Base-by-base conservation (phyloP, 2,797 vertebrate genomes). In the Eleutherodactylus coqui region DNA sequence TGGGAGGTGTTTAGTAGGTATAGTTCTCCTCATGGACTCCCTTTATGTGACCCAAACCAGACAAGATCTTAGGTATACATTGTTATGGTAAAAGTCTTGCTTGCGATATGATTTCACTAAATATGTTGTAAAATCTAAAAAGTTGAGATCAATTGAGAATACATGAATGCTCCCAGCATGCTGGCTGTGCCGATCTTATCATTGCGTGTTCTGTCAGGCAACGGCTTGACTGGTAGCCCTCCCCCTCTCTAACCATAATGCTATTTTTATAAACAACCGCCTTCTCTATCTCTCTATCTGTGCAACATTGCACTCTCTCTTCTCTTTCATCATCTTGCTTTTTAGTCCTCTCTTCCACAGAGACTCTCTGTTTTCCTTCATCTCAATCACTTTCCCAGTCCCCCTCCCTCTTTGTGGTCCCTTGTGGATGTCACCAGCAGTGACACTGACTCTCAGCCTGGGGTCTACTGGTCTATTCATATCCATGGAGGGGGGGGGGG, bases 401-500 rank as follows among this genome's bases (percentile, higher is more conserved):
- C 62, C 51, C 58, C 64, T 73, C 78, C 53, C 36, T 58, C 55
- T 43, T 62, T 78, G 60, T 79, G 84, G 49, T 86, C 79, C 72
- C 79, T 82, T 82, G 78, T 83, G 85, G 62, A 77, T 83, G 85
- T 87, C 85, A 87, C 85, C 60, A 87, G 73, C 80, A 87, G 62
- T 83, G 85, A 83, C 75, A 78, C 80, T 87, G 60, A 76, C 41
- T 81, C 43, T 78, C 34, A 83, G 85, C 85, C 85, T 72, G 75
- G 24, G 85, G 85, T 83, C 73, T 78, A 45, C 51, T 87, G 51
- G 58, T 87, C 75, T 87, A 79, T 83, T 87, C 73, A 87, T 79
- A 87, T 79, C 80, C 51, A 79, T 53, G 9, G 41, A 38, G 43
- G 38, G 60, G 80, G 60, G 24, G 34, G 51, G 47, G 43, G 36